These are phyloP conservation scores for Lates japonicus DNA, from an alignment of 2,797 vertebrate genomes.

Conservation along the genomic window DNA sequence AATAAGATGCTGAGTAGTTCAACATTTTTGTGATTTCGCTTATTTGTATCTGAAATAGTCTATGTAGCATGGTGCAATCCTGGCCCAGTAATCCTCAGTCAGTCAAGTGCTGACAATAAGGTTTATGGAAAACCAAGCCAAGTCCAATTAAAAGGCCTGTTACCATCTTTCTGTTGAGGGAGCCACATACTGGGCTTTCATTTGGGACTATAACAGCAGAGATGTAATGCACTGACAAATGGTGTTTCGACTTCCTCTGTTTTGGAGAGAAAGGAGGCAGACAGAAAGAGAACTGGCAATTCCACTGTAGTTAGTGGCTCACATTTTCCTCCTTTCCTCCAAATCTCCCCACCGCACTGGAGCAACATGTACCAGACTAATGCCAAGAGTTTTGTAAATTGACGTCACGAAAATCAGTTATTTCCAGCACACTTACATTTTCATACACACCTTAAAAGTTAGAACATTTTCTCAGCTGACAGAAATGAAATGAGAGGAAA, in stretches of 20 bases:
- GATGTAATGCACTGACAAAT: conserved; percentile 78
- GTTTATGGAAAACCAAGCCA: conserved; percentile 79
- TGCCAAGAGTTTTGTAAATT: conserved; percentile 27
- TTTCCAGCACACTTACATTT: conserved; percentile 18
- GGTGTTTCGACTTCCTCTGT: conserved; percentile 71
- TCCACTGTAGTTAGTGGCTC: conserved; percentile 50
- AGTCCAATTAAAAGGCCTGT: conserved; percentile 85
- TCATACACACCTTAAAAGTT: conserved; percentile 4
- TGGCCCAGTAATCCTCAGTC: conserved; percentile 75
- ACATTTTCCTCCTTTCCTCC: conserved; percentile 50
- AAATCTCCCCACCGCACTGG: conserved; percentile 40
- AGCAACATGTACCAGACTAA: conserved; percentile 22
- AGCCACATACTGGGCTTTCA: conserved; percentile 82
- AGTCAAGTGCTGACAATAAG: conserved; percentile 80
- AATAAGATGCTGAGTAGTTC: not conserved
- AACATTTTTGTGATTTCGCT: conserved; percentile 1
- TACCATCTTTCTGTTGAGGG: conserved; percentile 81
- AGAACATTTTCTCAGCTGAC: not conserved
- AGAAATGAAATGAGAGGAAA: not conserved
- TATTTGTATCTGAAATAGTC: conserved; percentile 23
- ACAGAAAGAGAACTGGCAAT: conserved; percentile 71
- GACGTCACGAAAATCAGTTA: conserved; percentile 15
- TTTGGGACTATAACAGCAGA: conserved; percentile 76
- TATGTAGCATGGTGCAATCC: conserved; percentile 62
- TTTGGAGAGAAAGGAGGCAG: conserved; percentile 66